A percentile compares a stretch with the other conserved stretches of the same genome.
Evolutionary conservation across 2,888 invertebrate species (phyloP).

Genomic region (Gasteruption jaculator): DNA sequence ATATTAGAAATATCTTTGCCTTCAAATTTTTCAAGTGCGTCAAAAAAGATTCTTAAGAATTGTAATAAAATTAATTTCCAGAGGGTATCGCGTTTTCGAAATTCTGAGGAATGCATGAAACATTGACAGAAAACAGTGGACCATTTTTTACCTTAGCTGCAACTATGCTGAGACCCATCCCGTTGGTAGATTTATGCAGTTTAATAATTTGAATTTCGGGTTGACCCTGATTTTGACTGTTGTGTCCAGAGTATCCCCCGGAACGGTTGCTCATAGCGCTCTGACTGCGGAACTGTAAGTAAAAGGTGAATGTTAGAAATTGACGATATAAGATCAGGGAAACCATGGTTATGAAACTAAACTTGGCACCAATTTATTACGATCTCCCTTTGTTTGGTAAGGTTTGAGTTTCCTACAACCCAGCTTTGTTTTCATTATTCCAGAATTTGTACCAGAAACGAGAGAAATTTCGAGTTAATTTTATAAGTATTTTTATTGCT

Average conservation of each 20-base stretch:
- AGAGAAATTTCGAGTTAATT: too few species aligned
- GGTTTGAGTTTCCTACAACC: too few species aligned
- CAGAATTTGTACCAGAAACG: too few species aligned
- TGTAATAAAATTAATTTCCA: too few species aligned
- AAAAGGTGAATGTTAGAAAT: conserved; percentile 12
- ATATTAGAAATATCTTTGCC: too few species aligned
- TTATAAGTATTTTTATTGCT: too few species aligned
- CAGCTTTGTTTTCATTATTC: too few species aligned
- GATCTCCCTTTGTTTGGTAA: too few species aligned
- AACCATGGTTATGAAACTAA: conserved; percentile 6
- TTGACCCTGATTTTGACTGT: conserved; percentile 51
- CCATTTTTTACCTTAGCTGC: conserved; percentile 85
- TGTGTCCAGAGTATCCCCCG: conserved; percentile 50
- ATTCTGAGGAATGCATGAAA: neutral
- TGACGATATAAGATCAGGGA: neutral
- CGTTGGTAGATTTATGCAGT: conserved; percentile 89
- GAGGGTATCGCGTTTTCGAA: too few species aligned
- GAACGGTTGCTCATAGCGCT: conserved; percentile 63
- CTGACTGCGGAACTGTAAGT: conserved; percentile 59
- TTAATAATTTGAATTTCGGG: conserved; percentile 81
- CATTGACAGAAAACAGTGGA: neutral
- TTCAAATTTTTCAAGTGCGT: too few species aligned
- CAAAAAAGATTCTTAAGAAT: too few species aligned
- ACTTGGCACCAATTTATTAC: too few species aligned
- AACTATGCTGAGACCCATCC: conserved; percentile 98